Conservation (phyloP, 2,113 vertebrate species). For the Nyctibius bracteatus region DNA sequence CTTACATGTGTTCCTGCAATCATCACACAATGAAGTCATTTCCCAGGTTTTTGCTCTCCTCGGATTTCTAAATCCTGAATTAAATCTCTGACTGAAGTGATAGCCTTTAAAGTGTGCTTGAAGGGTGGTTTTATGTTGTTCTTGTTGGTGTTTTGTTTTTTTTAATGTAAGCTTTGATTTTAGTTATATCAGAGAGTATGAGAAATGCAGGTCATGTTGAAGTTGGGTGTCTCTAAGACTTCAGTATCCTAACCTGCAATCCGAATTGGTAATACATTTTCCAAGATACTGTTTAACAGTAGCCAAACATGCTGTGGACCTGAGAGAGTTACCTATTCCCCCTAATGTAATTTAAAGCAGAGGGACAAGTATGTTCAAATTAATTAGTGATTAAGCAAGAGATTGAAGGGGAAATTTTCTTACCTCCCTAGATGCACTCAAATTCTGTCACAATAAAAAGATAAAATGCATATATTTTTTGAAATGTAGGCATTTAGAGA, state of each 20-base stretch:
- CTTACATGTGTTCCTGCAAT: conserved; percentile 44
- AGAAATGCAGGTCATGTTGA: background rate
- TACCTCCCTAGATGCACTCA: background rate
- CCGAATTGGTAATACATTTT: background rate
- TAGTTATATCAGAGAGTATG: background rate
- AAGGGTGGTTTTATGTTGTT: background rate
- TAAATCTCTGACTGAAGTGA: background rate
- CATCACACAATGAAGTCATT: background rate
- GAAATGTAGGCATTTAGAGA: background rate
- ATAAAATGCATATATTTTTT: background rate
- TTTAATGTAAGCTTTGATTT: background rate
- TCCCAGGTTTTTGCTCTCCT: background rate
- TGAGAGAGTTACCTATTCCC: background rate
- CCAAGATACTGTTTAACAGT: background rate
- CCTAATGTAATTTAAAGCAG: background rate
- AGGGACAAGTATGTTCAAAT: background rate
- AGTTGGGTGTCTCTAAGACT: background rate
- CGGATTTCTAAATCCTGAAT: background rate
- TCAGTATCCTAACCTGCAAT: background rate
- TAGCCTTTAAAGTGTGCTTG: background rate
- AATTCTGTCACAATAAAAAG: background rate
- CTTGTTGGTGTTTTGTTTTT: background rate
- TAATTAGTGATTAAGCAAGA: background rate
- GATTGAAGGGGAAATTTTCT: background rate
- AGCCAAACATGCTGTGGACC: background rate